Conservation (phyloP, 2,888 invertebrate species). For the Taphrorychus bicolor region DNA sequence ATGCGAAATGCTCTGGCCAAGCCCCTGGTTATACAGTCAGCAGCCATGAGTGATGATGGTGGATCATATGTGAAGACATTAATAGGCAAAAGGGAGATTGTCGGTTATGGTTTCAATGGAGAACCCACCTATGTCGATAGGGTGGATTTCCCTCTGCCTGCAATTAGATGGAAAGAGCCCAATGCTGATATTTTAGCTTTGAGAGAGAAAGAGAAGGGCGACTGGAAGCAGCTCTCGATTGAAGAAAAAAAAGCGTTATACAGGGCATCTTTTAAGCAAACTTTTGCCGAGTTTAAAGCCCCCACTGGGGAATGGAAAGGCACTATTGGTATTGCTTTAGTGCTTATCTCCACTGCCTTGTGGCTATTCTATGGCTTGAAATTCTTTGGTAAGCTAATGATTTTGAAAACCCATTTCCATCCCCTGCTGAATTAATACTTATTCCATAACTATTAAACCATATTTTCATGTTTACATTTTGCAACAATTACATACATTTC, state of each 20-base stretch:
- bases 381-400: conserved; percentile 44
- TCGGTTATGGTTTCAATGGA: conserved; percentile 86
- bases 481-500: conserved; percentile 41
- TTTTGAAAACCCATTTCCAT: no score
- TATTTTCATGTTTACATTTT: no score
- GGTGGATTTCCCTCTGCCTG: conserved; percentile 82
- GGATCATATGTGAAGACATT: conserved; percentile 35
- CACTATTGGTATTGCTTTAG: conserved; percentile 66
- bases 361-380: conserved; percentile 48
- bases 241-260: conserved; percentile 94
- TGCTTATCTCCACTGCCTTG: conserved; percentile 48
- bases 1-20: conserved; percentile 59
- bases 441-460: no score
- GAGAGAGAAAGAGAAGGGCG: conserved; percentile 90
- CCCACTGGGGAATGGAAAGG: conserved; percentile 89
- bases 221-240: conserved; percentile 88
- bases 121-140: conserved; percentile 79
- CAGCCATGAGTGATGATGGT: conserved; percentile 58
- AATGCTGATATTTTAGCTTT: conserved; percentile 79
- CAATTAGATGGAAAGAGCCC: conserved; percentile 80
- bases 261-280: conserved; percentile 91
- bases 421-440: no score
- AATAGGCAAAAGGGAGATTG: conserved; percentile 87
- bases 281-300: conserved; percentile 88
- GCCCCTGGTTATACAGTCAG: conserved; percentile 35